phyloP scores from a whole-genome alignment of 2,797 vertebrate species.

The Scyliorhinus canicula region DNA sequence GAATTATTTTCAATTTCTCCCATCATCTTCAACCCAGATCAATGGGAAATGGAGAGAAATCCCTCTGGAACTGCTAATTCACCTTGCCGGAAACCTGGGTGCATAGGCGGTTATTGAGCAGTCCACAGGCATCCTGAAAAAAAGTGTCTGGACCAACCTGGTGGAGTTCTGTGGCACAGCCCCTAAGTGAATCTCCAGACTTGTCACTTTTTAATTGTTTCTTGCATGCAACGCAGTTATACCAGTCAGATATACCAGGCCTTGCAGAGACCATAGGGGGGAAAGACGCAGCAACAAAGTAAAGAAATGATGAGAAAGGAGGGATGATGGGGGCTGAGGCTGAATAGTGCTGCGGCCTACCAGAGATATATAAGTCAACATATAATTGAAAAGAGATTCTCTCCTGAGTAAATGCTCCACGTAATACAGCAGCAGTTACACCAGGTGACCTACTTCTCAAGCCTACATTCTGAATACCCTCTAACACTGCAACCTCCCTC shows the following conservation, averaged over 20 bases:
- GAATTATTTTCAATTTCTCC: neutral
- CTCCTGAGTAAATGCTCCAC: neutral
- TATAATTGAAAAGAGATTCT: neutral
- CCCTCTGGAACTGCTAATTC: neutral
- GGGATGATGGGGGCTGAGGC: neutral
- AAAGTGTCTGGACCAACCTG: neutral
- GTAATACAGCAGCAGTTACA: neutral
- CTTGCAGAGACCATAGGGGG: neutral
- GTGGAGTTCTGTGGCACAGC: neutral
- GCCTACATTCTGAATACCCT: neutral
- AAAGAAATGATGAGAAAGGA: neutral
- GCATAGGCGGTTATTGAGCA: neutral
- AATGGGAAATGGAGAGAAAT: too few relatives aligned
- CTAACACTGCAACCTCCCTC: neutral
- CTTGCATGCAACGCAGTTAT: neutral
- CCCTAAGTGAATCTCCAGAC: neutral
- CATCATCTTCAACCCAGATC: neutral
- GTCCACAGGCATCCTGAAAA: neutral
- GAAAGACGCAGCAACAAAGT: neutral
- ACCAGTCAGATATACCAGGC: neutral
- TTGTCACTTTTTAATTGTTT: neutral
- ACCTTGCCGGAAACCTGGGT: neutral
- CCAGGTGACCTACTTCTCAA: neutral
- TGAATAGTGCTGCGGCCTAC: neutral
- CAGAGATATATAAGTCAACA: neutral